Conservation (phyloP, 2,113 vertebrate species). For the Salvelinus namaycush region DNA sequence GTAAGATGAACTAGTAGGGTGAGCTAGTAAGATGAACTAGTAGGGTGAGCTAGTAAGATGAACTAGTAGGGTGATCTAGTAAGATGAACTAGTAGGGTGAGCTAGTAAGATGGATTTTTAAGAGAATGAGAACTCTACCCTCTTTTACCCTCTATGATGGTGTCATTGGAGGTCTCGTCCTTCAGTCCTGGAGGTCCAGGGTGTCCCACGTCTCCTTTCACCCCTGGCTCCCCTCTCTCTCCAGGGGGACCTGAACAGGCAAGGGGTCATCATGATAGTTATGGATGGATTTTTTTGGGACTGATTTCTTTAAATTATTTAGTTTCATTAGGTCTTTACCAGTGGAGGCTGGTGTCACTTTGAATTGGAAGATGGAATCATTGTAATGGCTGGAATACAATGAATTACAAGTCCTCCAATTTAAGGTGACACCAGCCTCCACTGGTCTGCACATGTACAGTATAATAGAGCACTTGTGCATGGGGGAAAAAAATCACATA, state of each 20-base stretch:
- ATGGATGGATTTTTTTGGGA: background rate
- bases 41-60: no score
- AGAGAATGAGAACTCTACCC: background rate
- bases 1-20: no score
- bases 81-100: no score
- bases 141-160: slow-evolving; percentile 42
- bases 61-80: no score
- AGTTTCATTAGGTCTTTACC: background rate
- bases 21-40: no score
- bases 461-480: no score
- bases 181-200: slow-evolving; percentile 59
- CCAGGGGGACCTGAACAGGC: slow-evolving; percentile 38
- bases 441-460: background rate
- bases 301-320: background rate
- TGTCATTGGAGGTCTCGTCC: slow-evolving; percentile 59
- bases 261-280: background rate
- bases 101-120: no score
- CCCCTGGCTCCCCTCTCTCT: slow-evolving; percentile 45
- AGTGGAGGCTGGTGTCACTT: background rate
- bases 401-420: background rate
- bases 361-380: background rate
- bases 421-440: background rate
- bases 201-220: slow-evolving; percentile 56
- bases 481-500: background rate
- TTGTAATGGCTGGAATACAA: background rate